Evolutionary conservation across 2,113 vertebrate genomes (phyloP).

Genomic region (Rhea americana): DNA sequence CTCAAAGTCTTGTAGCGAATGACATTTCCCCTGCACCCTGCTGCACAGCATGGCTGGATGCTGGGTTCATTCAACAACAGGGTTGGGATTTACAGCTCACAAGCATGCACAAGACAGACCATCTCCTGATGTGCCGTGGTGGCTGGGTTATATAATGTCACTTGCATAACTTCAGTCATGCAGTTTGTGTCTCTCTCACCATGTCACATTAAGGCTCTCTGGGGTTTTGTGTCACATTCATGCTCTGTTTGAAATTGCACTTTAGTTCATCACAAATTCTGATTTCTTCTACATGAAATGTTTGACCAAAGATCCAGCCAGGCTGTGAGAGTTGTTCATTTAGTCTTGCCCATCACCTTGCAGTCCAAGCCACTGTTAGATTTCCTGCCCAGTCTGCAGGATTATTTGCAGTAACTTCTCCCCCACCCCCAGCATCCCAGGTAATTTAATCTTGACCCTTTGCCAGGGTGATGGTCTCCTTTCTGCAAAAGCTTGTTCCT

Average conservation of each 20-base stretch:
- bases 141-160: neutral
- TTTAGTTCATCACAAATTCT: neutral
- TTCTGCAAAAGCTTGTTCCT: neutral
- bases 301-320: neutral
- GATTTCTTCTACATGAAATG: neutral
- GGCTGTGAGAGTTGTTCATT: neutral
- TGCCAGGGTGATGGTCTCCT: neutral
- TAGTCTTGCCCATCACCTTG: neutral
- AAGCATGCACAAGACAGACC: neutral
- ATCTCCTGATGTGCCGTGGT: neutral
- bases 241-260: neutral
- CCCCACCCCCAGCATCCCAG: rapidly evolving
- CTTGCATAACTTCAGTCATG: neutral
- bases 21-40: neutral
- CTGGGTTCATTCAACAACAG: rapidly evolving
- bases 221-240: neutral
- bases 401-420: neutral
- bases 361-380: neutral
- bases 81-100: neutral
- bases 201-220: neutral
- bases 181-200: neutral
- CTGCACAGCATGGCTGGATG: rapidly evolving
- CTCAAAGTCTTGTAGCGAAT: rapidly evolving
- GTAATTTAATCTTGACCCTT: neutral
- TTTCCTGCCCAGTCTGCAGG: neutral